These are phyloP conservation scores for Chrosomus eos DNA, from an alignment of 2,797 vertebrate genomes.

Conservation along the genomic window DNA sequence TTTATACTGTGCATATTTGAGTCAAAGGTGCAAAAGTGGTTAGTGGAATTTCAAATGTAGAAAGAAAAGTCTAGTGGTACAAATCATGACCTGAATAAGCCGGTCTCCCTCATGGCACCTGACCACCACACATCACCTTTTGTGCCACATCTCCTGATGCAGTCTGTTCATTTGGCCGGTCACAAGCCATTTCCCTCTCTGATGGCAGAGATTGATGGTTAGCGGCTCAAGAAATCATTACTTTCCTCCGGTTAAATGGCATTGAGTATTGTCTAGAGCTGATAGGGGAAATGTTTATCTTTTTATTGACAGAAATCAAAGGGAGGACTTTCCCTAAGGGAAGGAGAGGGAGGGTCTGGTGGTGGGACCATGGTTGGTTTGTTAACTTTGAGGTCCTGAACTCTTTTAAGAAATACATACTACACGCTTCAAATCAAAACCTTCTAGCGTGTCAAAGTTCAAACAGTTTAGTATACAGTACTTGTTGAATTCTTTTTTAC, in stretches of 20 bases:
- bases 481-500: not conserved
- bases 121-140: slow-evolving; percentile 8
- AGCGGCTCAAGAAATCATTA: slow-evolving; percentile 68
- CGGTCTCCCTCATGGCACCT: slow-evolving; percentile 1
- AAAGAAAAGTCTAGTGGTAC: slow-evolving; percentile 7
- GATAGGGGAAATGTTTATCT: slow-evolving; percentile 64
- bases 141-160: slow-evolving; percentile 39
- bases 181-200: slow-evolving; percentile 62
- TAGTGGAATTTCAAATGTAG: slow-evolving; percentile 2
- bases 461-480: not conserved
- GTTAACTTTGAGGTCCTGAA: slow-evolving; percentile 47
- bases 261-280: slow-evolving; percentile 58
- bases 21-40: not conserved
- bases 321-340: slow-evolving; percentile 44
- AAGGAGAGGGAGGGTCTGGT: not conserved
- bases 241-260: slow-evolving; percentile 58
- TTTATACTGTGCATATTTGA: not conserved
- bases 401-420: not conserved
- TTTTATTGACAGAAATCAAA: slow-evolving; percentile 67
- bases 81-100: slow-evolving; percentile 22
- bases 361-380: not conserved
- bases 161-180: slow-evolving; percentile 55
- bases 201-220: slow-evolving; percentile 68
- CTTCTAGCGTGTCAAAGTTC: not conserved
- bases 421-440: slow-evolving; percentile 6